A percentile compares a stretch with the other conserved stretches of the same genome.
Evolutionary conservation across 1,140 invertebrate genomes (phyloP).

Genomic region (Cyphomyrmex costatus): DNA sequence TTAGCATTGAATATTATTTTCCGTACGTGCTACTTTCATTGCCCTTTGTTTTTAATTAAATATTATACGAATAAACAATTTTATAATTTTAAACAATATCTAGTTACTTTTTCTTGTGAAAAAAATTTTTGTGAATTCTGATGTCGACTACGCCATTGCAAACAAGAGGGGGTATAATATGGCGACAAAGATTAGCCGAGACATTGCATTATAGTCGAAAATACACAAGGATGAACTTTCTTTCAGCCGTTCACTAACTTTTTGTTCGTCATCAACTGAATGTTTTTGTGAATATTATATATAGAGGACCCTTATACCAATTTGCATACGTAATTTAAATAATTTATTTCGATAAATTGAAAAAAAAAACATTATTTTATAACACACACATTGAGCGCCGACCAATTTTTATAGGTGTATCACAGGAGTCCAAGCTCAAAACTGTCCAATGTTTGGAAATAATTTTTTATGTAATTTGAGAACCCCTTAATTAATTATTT

Average conservation of each 20-base stretch:
- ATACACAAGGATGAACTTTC: slow-evolving; percentile 74
- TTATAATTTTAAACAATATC: neutral
- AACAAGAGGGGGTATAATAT: slow-evolving; percentile 25
- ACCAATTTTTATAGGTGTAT: no score
- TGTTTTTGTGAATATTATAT: slow-evolving; percentile 38
- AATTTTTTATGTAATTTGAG: no score
- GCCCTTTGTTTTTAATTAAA: neutral
- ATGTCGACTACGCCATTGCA: slow-evolving; percentile 58
- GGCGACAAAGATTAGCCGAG: slow-evolving; percentile 73
- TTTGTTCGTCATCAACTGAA: slow-evolving; percentile 2
- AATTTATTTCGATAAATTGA: slow-evolving; percentile 15
- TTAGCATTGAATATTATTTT: no score
- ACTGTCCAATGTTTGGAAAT: no score
- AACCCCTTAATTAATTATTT: no score
- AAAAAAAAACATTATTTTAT: neutral
- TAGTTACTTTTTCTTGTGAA: neutral
- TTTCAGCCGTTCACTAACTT: slow-evolving; percentile 70
- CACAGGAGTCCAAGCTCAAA: no score
- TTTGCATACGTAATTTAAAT: neutral
- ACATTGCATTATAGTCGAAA: slow-evolving; percentile 76
- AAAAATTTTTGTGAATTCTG: neutral
- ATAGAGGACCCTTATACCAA: neutral
- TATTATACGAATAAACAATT: neutral
- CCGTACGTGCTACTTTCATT: no score
- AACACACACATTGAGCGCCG: no score